Evolutionary conservation across 2,113 vertebrate species (phyloP).

Genomic region (Aegithalos caudatus): DNA sequence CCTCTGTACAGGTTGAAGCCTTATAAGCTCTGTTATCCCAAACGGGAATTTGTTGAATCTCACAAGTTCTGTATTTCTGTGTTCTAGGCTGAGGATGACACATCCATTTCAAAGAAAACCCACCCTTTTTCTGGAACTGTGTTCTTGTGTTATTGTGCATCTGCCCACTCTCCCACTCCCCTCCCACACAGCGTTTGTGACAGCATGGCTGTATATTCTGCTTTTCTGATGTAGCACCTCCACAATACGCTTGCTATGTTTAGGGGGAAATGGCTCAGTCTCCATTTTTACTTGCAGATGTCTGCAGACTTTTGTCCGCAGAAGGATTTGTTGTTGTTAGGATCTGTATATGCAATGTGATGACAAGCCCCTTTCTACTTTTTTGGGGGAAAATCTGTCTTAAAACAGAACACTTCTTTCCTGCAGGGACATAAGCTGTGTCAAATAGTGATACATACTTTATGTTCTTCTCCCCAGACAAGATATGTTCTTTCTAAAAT

Average conservation of each 20-base stretch:
- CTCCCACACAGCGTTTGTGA: constrained; percentile 16
- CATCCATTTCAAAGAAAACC: not conserved
- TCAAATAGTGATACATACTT: not conserved
- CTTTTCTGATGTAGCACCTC: not conserved
- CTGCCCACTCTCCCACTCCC: constrained; percentile 40
- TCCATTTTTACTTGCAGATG: constrained; percentile 32
- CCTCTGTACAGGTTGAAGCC: not conserved
- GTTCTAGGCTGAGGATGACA: not conserved
- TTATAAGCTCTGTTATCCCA: not conserved
- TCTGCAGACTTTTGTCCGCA: not conserved
- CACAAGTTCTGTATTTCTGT: not conserved
- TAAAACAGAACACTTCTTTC: not conserved
- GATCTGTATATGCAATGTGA: not conserved
- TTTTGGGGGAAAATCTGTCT: not conserved
- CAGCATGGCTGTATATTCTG: not conserved
- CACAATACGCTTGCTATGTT: not conserved
- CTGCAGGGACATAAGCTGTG: not conserved
- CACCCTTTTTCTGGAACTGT: constrained; percentile 1
- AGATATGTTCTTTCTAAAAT: not conserved
- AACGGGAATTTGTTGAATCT: not conserved
- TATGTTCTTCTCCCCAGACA: not conserved
- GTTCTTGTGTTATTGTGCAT: not conserved
- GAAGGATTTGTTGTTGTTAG: constrained; percentile 23
- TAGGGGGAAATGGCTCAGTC: not conserved
- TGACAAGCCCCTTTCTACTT: not conserved